phyloP scores from a whole-genome alignment of 2,113 vertebrate species.

The Heptranchias perlo region DNA sequence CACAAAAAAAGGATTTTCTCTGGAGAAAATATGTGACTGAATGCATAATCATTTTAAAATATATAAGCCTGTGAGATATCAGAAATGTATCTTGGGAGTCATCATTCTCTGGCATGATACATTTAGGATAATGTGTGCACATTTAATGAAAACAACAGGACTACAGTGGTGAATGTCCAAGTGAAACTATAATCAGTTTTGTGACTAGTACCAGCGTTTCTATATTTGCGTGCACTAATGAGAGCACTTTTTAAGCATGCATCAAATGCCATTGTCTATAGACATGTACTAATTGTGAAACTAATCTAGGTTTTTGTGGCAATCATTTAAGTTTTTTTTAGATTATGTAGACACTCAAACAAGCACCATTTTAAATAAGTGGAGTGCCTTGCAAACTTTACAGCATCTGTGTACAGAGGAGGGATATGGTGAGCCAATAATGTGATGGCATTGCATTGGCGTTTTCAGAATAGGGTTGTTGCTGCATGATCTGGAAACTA shows the following conservation, averaged over 20 bases:
- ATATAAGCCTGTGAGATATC: not conserved
- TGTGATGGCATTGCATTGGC: too few relatives aligned
- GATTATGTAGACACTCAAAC: not conserved
- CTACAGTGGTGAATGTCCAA: not conserved
- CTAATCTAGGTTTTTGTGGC: not conserved
- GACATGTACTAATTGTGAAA: not conserved
- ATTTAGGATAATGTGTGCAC: not conserved
- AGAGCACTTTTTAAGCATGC: not conserved
- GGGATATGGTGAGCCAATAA: too few relatives aligned
- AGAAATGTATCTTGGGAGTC: not conserved
- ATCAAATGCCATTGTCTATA: not conserved
- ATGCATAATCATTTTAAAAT: not conserved
- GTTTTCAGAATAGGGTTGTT: too few relatives aligned
- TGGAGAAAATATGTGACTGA: too few relatives aligned
- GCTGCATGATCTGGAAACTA: not conserved
- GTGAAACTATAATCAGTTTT: not conserved
- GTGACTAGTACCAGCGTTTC: not conserved
- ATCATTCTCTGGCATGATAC: too few relatives aligned
- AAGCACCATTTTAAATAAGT: not conserved
- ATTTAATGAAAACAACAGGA: not conserved
- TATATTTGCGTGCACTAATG: too few relatives aligned
- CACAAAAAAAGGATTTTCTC: too few relatives aligned
- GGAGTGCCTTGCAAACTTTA: not conserved
- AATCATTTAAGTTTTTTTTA: not conserved
- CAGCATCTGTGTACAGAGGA: too few relatives aligned